Conservation (phyloP, 2,888 invertebrate species). For the Drosophila prolongata region DNA sequence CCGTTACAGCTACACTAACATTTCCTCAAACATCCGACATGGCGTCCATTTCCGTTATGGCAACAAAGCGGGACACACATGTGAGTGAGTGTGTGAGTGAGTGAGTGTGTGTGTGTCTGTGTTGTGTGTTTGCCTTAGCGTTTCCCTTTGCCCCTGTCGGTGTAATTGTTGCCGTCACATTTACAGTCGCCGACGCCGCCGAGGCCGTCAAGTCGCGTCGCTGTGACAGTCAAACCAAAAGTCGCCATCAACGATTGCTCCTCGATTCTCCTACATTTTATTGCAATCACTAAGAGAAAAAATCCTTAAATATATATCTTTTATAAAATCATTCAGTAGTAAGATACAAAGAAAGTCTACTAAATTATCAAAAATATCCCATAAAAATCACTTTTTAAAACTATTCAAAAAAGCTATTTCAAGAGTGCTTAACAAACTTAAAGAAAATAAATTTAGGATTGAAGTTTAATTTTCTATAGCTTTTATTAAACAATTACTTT, state of each 20-base stretch:
- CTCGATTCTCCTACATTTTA: slow-evolving; percentile 67
- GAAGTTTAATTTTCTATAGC: no score
- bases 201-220: slow-evolving; percentile 42
- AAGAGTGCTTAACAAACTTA: no score
- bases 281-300: slow-evolving; percentile 43
- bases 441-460: no score
- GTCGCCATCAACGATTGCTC: slow-evolving; percentile 51
- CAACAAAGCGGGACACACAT: slow-evolving; percentile 55
- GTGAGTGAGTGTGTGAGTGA: slow-evolving; percentile 15
- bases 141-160: slow-evolving; percentile 34
- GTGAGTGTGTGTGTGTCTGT: slow-evolving; percentile 13
- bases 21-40: slow-evolving; percentile 77
- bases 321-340: no score
- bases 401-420: no score
- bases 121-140: slow-evolving; percentile 40
- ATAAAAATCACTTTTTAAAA: no score
- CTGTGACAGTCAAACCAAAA: slow-evolving; percentile 38
- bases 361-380: not conserved
- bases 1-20: slow-evolving; percentile 69
- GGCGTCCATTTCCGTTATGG: slow-evolving; percentile 79
- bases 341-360: no score
- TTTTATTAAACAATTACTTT: no score
- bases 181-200: slow-evolving; percentile 46
- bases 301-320: no score
- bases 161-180: slow-evolving; percentile 63